phyloP scores from a whole-genome alignment of 2,888 invertebrate genomes.

The Yponomeuta sedellus region DNA sequence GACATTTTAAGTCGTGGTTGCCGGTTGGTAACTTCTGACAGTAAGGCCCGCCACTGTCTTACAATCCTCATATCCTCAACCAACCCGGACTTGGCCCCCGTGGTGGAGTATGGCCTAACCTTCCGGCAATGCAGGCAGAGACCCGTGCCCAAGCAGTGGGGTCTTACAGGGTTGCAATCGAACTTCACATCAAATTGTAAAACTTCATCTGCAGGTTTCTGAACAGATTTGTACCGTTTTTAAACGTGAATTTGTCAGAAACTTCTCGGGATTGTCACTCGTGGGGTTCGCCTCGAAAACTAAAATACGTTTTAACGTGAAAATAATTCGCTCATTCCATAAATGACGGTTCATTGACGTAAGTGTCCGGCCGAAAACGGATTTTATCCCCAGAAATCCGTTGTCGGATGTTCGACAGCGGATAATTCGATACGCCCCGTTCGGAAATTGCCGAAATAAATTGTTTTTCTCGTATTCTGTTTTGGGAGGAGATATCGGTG shows the following conservation, averaged over 20 bases:
- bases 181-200: too few species aligned
- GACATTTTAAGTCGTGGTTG: too few species aligned
- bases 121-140: too few species aligned
- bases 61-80: too few species aligned
- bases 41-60: too few species aligned
- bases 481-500: neutral
- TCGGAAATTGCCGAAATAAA: slow-evolving; percentile 30
- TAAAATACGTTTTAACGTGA: neutral
- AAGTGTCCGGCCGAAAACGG: neutral
- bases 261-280: too few species aligned
- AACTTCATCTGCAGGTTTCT: neutral
- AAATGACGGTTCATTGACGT: slow-evolving; percentile 22
- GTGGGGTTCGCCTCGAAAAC: too few species aligned
- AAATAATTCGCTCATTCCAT: slow-evolving; percentile 31
- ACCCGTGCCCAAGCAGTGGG: too few species aligned
- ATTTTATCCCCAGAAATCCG: slow-evolving; percentile 44
- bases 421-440: slow-evolving; percentile 45
- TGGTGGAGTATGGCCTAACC: too few species aligned
- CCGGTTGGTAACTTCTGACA: too few species aligned
- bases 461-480: neutral
- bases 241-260: neutral
- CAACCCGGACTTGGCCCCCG: too few species aligned
- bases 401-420: slow-evolving; percentile 45
- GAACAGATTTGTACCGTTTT: neutral
- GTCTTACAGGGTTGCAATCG: too few species aligned